phyloP scores from a whole-genome alignment of 2,113 vertebrate species.

The Thunnus maccoyii region DNA sequence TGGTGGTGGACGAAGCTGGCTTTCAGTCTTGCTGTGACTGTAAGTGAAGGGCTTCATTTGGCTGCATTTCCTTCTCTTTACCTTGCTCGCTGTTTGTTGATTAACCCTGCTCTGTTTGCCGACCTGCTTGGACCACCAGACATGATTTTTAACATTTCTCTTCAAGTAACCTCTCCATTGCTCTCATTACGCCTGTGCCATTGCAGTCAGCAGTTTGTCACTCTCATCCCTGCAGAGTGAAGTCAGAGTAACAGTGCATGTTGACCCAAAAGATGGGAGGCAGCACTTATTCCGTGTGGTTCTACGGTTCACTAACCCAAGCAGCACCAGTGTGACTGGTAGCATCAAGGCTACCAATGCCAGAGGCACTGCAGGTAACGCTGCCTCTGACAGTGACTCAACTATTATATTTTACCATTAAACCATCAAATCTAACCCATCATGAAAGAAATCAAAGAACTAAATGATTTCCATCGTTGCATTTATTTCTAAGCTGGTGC shows the following conservation, averaged over 20 bases:
- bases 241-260: constrained; percentile 91
- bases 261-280: constrained; percentile 86
- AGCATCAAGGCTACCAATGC: constrained; percentile 84
- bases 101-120: constrained; percentile 45
- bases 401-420: neutral
- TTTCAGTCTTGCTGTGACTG: constrained; percentile 88
- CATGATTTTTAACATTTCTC: constrained; percentile 18
- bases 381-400: constrained; percentile 36
- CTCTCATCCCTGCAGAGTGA: constrained; percentile 89
- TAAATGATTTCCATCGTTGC: neutral
- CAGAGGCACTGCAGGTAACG: constrained; percentile 87
- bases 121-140: constrained; percentile 36
- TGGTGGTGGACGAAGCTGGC: constrained; percentile 86
- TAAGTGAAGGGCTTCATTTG: constrained; percentile 84
- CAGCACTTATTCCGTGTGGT: constrained; percentile 86
- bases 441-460: neutral
- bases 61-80: constrained; percentile 26
- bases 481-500: neutral
- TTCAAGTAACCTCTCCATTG: constrained; percentile 22
- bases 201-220: constrained; percentile 52
- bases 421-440: constrained; percentile 40
- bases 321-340: constrained; percentile 81
- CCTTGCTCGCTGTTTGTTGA: constrained; percentile 42
- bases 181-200: constrained; percentile 36
- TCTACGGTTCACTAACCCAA: constrained; percentile 91